These are phyloP conservation scores for Pollenia labialis DNA, from an alignment of 2,888 invertebrate species.

Conservation along the genomic window DNA sequence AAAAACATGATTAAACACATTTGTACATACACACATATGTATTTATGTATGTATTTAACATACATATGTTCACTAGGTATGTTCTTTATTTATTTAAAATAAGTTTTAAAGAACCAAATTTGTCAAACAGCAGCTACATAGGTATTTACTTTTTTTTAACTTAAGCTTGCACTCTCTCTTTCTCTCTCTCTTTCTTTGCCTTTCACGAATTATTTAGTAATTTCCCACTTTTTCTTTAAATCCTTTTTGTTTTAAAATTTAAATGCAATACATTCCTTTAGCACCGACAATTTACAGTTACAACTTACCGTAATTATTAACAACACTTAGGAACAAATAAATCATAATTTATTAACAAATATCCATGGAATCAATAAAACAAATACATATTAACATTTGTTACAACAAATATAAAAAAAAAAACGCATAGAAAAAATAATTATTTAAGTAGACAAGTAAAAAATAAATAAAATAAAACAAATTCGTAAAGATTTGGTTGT, in stretches of 20 bases:
- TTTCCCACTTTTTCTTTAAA: constrained; percentile 34
- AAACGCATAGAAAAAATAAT: constrained; percentile 56
- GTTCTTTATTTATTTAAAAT: not conserved
- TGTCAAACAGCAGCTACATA: constrained; percentile 19
- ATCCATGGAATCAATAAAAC: constrained; percentile 67
- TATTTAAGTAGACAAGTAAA: constrained; percentile 27
- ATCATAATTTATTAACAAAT: constrained; percentile 78
- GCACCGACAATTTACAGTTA: not conserved
- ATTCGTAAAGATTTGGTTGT: constrained; percentile 37
- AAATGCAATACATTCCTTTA: not conserved
- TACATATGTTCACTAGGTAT: too few species aligned
- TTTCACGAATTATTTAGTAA: constrained; percentile 6
- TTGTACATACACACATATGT: not conserved
- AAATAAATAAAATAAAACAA: constrained; percentile 20
- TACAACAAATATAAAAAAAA: constrained; percentile 32
- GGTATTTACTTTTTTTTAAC: not conserved
- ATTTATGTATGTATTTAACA: not conserved
- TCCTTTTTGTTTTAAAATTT: not conserved
- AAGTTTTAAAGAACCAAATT: not conserved
- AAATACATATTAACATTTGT: constrained; percentile 19
- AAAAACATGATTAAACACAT: constrained; percentile 4
- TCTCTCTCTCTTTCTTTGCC: not conserved
- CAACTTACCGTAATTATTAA: constrained; percentile 84
- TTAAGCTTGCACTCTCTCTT: not conserved
- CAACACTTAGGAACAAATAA: constrained; percentile 83